A percentile compares a stretch with the other conserved stretches of the same genome.
Evolutionary conservation across 1,140 invertebrate genomes (phyloP).

Genomic region (Pseudoatta argentina): DNA sequence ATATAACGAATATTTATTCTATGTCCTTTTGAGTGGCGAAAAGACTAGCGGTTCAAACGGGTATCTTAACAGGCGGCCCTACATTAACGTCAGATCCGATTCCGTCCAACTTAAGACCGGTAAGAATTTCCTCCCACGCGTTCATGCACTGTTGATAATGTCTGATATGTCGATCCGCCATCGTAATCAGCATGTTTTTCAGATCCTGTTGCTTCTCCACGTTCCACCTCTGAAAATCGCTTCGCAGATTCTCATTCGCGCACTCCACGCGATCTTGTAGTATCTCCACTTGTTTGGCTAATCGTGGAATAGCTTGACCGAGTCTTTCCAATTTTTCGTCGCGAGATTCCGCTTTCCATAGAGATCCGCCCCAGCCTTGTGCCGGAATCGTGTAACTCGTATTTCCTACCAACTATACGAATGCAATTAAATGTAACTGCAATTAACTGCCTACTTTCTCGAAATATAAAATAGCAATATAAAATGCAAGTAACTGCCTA

Average conservation of each 20-base stretch:
- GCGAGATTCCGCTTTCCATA: constrained; percentile 87
- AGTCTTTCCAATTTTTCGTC: constrained; percentile 88
- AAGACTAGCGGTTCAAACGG: constrained; percentile 69
- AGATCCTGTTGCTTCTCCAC: constrained; percentile 90
- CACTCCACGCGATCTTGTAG: constrained; percentile 90
- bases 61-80: constrained; percentile 75
- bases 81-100: constrained; percentile 76
- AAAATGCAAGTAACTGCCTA: constrained; percentile 16
- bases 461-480: constrained; percentile 46
- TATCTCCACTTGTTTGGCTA: constrained; percentile 87
- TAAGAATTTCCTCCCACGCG: constrained; percentile 88
- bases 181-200: constrained; percentile 89
- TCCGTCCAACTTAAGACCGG: constrained; percentile 81
- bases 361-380: constrained; percentile 85
- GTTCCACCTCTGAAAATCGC: constrained; percentile 91
- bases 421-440: constrained; percentile 59
- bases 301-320: constrained; percentile 86
- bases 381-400: constrained; percentile 72
- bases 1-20: constrained; percentile 52
- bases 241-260: constrained; percentile 91
- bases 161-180: constrained; percentile 90
- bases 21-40: constrained; percentile 26
- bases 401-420: constrained; percentile 77
- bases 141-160: constrained; percentile 90
- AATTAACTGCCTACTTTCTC: constrained; percentile 12